These are phyloP conservation scores for Pundamilia nyererei DNA, from an alignment of 2,113 vertebrate species.

Conservation along the genomic window DNA sequence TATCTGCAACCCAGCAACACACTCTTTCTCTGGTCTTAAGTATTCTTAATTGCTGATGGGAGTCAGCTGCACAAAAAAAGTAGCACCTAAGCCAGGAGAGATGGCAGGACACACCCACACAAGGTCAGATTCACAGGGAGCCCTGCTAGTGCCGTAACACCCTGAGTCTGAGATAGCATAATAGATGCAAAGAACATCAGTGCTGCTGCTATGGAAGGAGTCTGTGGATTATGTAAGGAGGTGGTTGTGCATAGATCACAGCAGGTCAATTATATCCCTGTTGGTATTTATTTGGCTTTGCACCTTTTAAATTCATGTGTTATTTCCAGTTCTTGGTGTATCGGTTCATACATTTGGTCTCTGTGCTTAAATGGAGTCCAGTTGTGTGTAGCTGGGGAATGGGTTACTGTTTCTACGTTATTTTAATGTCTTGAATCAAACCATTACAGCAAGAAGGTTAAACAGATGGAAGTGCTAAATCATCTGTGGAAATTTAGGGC, in stretches of 20 bases:
- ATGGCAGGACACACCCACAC: neutral
- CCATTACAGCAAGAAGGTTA: slow-evolving; percentile 10
- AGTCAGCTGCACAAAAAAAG: neutral
- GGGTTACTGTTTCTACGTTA: neutral
- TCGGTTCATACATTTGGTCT: neutral
- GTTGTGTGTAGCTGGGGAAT: neutral
- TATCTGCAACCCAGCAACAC: neutral
- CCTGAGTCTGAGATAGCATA: neutral
- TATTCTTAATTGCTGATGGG: neutral
- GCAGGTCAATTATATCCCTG: neutral
- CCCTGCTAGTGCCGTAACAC: neutral
- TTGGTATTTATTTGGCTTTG: neutral
- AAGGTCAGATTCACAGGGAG: neutral
- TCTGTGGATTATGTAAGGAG: neutral
- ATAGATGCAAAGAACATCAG: neutral
- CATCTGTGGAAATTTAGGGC: slow-evolving; percentile 22
- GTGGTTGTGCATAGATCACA: neutral
- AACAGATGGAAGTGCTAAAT: slow-evolving; percentile 45
- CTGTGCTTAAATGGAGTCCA: neutral
- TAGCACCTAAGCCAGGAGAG: neutral
- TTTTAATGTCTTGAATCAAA: slow-evolving; percentile 12
- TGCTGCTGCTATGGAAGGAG: neutral
- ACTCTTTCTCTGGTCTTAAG: neutral
- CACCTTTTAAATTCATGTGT: neutral
- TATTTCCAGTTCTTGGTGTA: neutral